Evolutionary conservation across 1,140 invertebrate species (phyloP).

Genomic region (Caenorhabditis briggsae): DNA sequence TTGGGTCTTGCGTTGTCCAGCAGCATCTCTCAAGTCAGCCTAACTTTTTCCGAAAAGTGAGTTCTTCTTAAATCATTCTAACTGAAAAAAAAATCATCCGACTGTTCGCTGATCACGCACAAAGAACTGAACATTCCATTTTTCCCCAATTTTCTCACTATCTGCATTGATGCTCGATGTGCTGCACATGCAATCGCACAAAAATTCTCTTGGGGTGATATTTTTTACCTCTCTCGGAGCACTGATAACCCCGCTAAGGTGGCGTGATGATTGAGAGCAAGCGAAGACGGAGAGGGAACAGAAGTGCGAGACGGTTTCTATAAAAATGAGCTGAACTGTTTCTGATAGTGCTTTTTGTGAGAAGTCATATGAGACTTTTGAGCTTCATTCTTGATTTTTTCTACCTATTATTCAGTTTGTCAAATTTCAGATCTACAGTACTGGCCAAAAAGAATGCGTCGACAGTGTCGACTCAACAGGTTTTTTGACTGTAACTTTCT

Average conservation of each 20-base stretch:
- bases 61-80: neutral
- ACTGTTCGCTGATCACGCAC: constrained; percentile 45
- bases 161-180: neutral
- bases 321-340: constrained; percentile 15
- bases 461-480: too few species aligned
- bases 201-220: constrained; percentile 40
- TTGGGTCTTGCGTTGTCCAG: neutral
- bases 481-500: too few species aligned
- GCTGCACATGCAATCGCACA: constrained; percentile 27
- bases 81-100: neutral
- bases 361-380: too few species aligned
- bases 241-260: constrained; percentile 8
- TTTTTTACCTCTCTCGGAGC: neutral
- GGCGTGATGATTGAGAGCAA: constrained; percentile 39
- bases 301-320: constrained; percentile 12
- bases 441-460: too few species aligned
- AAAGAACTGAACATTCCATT: constrained; percentile 18
- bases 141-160: neutral
- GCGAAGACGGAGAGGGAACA: constrained; percentile 39
- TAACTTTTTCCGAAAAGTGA: constrained; percentile 14
- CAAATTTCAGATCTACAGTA: too few species aligned
- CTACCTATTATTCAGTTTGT: too few species aligned
- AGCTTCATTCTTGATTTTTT: too few species aligned
- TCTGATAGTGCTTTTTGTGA: neutral
- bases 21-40: constrained; percentile 35